phyloP scores from a whole-genome alignment of 2,888 invertebrate species.

The Melanargia galathea region DNA sequence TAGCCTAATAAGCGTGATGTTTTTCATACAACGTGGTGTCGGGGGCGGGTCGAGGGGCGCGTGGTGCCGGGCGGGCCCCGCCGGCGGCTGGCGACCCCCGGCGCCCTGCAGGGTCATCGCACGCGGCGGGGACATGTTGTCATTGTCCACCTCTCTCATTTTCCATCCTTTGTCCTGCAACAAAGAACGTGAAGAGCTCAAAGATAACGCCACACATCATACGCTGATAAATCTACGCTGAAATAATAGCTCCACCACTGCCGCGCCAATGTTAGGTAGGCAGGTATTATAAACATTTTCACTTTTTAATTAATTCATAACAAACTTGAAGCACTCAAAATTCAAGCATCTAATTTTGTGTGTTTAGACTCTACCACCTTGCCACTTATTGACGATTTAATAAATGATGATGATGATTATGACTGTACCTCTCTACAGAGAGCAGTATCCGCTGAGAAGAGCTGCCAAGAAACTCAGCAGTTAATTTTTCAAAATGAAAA shows the following conservation, averaged over 20 bases:
- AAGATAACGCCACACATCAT: conserved; percentile 4
- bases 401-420: too few relatives aligned
- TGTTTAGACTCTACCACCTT: too few relatives aligned
- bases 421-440: too few relatives aligned
- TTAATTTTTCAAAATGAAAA: background rate
- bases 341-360: too few relatives aligned
- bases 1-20: conserved; percentile 77
- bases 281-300: too few relatives aligned
- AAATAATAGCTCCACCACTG: background rate
- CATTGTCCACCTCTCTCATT: conserved; percentile 75
- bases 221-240: background rate
- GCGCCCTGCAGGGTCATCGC: conserved; percentile 71
- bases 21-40: conserved; percentile 63
- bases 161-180: conserved; percentile 78
- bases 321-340: too few relatives aligned
- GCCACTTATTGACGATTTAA: too few relatives aligned
- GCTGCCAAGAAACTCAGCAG: too few relatives aligned
- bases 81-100: conserved; percentile 61
- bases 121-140: conserved; percentile 78
- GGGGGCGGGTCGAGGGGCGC: conserved; percentile 55
- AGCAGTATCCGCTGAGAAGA: too few relatives aligned
- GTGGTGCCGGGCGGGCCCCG: conserved; percentile 57
- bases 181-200: conserved; percentile 50
- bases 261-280: too few relatives aligned
- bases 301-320: too few relatives aligned